A percentile compares a stretch with the other conserved stretches of the same genome.
phyloP scores from a whole-genome alignment of 1,140 invertebrate genomes.

The Drusus annulatus region DNA sequence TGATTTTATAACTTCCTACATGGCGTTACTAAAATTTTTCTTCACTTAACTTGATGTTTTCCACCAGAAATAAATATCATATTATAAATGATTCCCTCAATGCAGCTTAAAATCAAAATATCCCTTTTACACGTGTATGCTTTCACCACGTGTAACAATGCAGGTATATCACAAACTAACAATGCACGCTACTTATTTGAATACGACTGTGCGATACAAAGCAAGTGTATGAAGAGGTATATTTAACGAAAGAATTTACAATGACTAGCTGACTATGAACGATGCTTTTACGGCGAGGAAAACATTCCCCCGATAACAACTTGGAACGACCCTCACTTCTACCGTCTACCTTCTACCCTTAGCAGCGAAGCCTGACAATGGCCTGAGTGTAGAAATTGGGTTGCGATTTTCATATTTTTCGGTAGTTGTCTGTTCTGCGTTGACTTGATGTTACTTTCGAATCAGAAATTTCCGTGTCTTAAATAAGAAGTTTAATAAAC shows the following conservation, averaged over 20 bases:
- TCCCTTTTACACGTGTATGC: too few relatives aligned
- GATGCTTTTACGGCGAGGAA: constrained; percentile 1
- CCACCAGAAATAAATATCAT: too few relatives aligned
- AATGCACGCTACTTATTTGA: background rate
- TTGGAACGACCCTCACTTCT: background rate
- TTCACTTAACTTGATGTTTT: too few relatives aligned
- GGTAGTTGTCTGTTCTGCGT: too few relatives aligned
- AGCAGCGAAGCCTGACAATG: constrained; percentile 6
- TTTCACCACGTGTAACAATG: too few relatives aligned
- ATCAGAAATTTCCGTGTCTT: too few relatives aligned
- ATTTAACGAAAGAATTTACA: constrained; percentile 26
- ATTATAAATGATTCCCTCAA: too few relatives aligned
- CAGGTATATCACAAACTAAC: background rate
- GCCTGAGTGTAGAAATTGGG: background rate
- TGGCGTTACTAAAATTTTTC: too few relatives aligned
- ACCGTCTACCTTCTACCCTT: background rate
- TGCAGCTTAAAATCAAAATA: too few relatives aligned
- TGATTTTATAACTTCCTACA: too few relatives aligned
- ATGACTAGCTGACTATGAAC: constrained; percentile 11
- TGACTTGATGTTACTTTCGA: too few relatives aligned
- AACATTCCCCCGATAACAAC: constrained; percentile 13
- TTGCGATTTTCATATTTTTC: background rate
- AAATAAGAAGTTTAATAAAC: too few relatives aligned
- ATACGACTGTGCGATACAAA: background rate
- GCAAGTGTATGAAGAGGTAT: background rate